Evolutionary conservation across 2,797 vertebrate genomes (phyloP).

Genomic region (Melanotaenia nigrans): DNA sequence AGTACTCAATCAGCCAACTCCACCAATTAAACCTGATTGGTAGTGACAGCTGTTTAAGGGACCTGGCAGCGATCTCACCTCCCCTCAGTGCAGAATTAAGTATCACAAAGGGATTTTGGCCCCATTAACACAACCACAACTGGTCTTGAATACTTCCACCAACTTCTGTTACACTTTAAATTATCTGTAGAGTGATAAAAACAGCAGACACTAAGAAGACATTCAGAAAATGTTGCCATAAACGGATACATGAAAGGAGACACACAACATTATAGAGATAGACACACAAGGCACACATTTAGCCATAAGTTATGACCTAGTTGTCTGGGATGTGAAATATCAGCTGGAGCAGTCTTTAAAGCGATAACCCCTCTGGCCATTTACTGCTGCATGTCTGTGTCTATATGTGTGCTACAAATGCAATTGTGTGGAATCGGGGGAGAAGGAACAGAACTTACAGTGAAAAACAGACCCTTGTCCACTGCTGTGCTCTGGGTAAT

Average conservation of each 20-base stretch:
- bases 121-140: conserved; percentile 22
- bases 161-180: conserved; percentile 21
- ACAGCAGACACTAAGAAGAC: conserved; percentile 9
- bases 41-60: conserved; percentile 56
- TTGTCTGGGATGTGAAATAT: conserved; percentile 79
- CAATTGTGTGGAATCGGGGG: conserved; percentile 23
- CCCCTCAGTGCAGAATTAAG: conserved; percentile 23
- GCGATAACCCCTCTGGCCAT: conserved; percentile 66
- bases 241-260: neutral
- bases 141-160: conserved; percentile 4
- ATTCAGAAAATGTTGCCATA: conserved; percentile 20
- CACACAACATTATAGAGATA: conserved; percentile 14
- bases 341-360: conserved; percentile 72
- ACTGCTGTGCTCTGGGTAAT: conserved; percentile 59
- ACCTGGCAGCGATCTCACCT: conserved; percentile 30
- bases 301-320: conserved; percentile 80
- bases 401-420: conserved; percentile 26
- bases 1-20: conserved; percentile 62
- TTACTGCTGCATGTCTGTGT: conserved; percentile 32
- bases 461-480: conserved; percentile 53
- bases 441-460: conserved; percentile 29
- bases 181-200: conserved; percentile 4
- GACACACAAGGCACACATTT: conserved; percentile 54
- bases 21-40: conserved; percentile 61
- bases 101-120: conserved; percentile 31